Evolutionary conservation across 2,797 vertebrate genomes (phyloP).

Genomic region (Heliangelus exortis): DNA sequence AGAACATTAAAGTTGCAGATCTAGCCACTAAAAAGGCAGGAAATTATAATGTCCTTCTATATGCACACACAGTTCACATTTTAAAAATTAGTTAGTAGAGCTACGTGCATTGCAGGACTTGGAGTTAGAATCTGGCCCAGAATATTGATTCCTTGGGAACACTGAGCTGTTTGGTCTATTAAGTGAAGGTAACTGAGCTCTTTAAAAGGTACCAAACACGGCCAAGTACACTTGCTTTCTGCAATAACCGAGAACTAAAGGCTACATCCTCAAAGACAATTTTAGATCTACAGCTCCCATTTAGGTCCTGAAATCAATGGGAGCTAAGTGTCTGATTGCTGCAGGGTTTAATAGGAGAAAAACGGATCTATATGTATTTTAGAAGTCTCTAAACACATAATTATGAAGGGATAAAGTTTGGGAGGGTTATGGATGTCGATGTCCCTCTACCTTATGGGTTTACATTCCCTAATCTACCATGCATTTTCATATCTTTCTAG

Average conservation of each 20-base stretch:
- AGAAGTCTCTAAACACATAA: constrained; percentile 21
- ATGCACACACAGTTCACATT: constrained; percentile 40
- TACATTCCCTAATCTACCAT: not conserved
- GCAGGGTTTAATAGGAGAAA: constrained; percentile 34
- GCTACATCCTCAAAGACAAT: constrained; percentile 61
- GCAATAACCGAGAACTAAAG: constrained; percentile 57
- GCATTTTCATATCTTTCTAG: not conserved
- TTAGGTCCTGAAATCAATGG: constrained; percentile 61
- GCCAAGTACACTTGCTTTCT: constrained; percentile 43
- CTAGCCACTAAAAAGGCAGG: constrained; percentile 41
- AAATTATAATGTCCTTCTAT: constrained; percentile 50
- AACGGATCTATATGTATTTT: constrained; percentile 31
- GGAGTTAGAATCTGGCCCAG: not conserved
- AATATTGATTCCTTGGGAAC: constrained; percentile 55
- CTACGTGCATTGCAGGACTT: not conserved
- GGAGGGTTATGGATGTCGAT: not conserved
- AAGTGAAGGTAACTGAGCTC: constrained; percentile 66
- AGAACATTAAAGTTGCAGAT: constrained; percentile 42
- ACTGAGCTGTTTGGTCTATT: constrained; percentile 39
- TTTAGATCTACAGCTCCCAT: constrained; percentile 53
- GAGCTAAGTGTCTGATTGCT: constrained; percentile 39
- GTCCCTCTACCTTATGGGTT: not conserved
- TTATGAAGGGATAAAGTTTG: not conserved
- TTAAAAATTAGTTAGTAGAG: constrained; percentile 29
- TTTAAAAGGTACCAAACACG: constrained; percentile 55